Evolutionary conservation across 30 jellyfish, hydroid and myxozoan genomes (phyloP).

Genomic region (Chrysaora quinquecirrha): DNA sequence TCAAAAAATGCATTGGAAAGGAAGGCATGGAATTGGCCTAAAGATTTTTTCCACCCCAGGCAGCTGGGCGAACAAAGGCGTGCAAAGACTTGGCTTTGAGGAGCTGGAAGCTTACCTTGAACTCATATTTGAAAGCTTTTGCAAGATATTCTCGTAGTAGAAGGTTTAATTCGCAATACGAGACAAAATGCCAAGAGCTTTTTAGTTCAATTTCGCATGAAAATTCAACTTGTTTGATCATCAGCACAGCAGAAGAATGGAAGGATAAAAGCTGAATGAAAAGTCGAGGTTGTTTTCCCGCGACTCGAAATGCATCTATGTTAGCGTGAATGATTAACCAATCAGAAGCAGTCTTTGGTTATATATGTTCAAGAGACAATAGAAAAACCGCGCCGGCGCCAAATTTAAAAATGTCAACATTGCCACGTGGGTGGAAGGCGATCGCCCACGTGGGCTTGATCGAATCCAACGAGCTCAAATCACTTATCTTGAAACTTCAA

Average conservation of each 20-base stretch:
- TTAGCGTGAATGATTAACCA: constrained; percentile 5
- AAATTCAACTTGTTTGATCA: too few species aligned
- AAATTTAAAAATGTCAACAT: constrained; percentile 58
- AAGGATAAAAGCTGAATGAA: not conserved
- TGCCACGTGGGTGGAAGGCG: constrained; percentile 43
- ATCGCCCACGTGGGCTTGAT: constrained; percentile 33
- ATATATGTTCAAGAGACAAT: constrained; percentile 12
- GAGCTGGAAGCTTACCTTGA: not conserved
- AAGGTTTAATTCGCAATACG: too few species aligned
- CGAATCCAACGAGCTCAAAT: not conserved
- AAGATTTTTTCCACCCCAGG: too few species aligned
- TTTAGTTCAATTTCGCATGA: too few species aligned
- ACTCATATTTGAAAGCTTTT: not conserved
- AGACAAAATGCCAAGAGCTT: too few species aligned
- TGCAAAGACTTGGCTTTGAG: not conserved
- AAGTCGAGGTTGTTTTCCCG: constrained; percentile 51
- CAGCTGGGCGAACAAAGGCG: too few species aligned
- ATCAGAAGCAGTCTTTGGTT: not conserved
- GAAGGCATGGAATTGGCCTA: too few species aligned
- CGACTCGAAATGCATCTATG: constrained; percentile 10
- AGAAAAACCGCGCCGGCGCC: constrained; percentile 64
- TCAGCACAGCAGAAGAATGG: not conserved
- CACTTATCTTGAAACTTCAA: too few species aligned
- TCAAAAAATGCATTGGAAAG: too few species aligned
- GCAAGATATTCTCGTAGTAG: not conserved